Percentiles rank a stretch among this genome's conserved stretches.
These are phyloP conservation scores for Neolamprologus falcicula DNA, from an alignment of 2,113 vertebrate species.

Conservation along the genomic window DNA sequence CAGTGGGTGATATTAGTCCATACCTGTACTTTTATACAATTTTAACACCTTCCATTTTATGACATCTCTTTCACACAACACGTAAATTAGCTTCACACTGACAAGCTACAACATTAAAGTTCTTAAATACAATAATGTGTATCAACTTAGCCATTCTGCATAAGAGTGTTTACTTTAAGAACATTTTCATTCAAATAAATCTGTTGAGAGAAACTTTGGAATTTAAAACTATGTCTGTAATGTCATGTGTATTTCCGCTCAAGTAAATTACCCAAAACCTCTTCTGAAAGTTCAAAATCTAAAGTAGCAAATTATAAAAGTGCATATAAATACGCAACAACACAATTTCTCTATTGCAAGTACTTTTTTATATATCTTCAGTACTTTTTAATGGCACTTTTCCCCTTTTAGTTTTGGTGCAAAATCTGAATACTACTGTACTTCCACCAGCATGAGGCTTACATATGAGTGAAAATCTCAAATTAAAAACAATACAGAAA, in stretches of 20 bases:
- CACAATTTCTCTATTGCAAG: background rate
- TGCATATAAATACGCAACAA: background rate
- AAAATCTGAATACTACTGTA: background rate
- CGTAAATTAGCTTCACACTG: background rate
- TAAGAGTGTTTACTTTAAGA: background rate
- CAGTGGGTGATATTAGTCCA: background rate
- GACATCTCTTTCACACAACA: background rate
- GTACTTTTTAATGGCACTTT: background rate
- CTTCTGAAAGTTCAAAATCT: background rate
- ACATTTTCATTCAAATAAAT: background rate
- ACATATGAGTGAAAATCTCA: background rate
- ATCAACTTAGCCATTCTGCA: background rate
- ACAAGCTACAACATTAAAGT: background rate
- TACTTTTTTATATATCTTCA: background rate
- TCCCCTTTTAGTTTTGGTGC: background rate
- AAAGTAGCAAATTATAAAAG: background rate
- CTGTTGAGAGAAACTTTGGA: background rate
- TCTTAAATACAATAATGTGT: background rate
- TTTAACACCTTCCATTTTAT: background rate
- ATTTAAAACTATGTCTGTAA: background rate
- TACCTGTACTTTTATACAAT: background rate
- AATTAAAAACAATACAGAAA: background rate
- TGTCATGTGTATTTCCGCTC: background rate
- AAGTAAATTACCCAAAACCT: background rate
- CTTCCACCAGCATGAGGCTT: background rate